A percentile compares a stretch with the other conserved stretches of the same genome.
phyloP scores from a whole-genome alignment of 92 coral and sea anemone species.

The Parazoanthus atlanticus region DNA sequence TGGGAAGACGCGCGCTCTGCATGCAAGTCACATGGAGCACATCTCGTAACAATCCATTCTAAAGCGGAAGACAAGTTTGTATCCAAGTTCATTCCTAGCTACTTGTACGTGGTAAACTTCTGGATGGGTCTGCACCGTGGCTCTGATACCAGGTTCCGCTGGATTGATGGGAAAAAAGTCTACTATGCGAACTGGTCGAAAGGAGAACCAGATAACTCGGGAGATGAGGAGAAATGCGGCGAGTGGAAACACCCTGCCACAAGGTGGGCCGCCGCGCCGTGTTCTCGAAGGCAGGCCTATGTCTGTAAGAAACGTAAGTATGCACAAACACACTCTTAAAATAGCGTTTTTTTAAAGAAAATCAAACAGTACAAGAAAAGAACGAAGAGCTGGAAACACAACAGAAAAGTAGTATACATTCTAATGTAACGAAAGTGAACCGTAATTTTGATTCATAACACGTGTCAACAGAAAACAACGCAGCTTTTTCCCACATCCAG shows the following conservation, averaged over 20 bases:
- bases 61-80: neutral
- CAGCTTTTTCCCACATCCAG: no score
- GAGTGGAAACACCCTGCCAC: neutral
- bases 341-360: no score
- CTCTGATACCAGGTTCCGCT: neutral
- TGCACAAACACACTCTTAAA: no score
- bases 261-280: neutral
- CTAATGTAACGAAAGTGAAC: no score
- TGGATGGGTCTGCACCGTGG: neutral
- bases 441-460: no score
- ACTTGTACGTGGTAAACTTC: neutral
- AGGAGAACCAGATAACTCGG: neutral
- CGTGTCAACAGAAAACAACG: no score
- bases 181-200: neutral
- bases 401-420: no score
- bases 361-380: neutral
- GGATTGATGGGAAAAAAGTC: neutral
- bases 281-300: constrained; percentile 1
- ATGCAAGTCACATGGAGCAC: neutral
- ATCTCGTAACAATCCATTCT: neutral
- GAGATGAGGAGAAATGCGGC: neutral
- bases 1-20: neutral
- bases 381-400: no score
- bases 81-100: neutral
- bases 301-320: neutral